phyloP scores from a whole-genome alignment of 2,113 vertebrate genomes.

The Tonatia bakeri region DNA sequence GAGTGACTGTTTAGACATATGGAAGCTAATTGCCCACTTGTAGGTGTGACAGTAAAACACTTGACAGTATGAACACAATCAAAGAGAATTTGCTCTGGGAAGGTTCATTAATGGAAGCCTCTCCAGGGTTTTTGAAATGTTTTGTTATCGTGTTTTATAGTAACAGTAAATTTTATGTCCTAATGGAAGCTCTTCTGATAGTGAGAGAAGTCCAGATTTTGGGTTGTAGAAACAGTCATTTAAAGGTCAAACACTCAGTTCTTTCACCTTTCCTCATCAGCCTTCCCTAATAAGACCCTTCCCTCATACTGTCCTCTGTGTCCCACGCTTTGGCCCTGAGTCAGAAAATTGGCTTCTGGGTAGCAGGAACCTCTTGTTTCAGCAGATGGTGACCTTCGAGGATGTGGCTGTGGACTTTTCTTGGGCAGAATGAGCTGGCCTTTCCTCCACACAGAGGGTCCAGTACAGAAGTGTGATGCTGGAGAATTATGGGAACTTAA shows the following conservation, averaged over 20 bases:
- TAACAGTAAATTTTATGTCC: background rate
- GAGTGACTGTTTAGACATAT: background rate
- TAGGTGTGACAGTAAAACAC: background rate
- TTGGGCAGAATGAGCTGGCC: background rate
- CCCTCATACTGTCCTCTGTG: background rate
- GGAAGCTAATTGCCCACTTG: background rate
- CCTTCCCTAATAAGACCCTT: background rate
- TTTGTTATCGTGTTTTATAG: background rate
- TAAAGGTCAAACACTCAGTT: background rate
- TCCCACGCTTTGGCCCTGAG: background rate
- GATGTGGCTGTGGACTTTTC: conserved; percentile 33
- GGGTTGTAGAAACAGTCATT: background rate
- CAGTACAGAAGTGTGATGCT: conserved; percentile 39
- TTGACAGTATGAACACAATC: background rate
- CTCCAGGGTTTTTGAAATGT: background rate
- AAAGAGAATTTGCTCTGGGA: background rate
- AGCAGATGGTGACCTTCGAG: conserved; percentile 43
- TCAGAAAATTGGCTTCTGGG: background rate
- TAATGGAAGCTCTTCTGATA: background rate
- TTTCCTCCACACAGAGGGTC: background rate
- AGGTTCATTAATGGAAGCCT: background rate
- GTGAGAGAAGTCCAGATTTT: background rate
- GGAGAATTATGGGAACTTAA: conserved; percentile 41
- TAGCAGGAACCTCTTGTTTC: conserved; percentile 36
- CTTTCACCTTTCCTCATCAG: background rate